Conservation (phyloP, 2,888 invertebrate genomes). For the Ichneumoninae sp. region DNA sequence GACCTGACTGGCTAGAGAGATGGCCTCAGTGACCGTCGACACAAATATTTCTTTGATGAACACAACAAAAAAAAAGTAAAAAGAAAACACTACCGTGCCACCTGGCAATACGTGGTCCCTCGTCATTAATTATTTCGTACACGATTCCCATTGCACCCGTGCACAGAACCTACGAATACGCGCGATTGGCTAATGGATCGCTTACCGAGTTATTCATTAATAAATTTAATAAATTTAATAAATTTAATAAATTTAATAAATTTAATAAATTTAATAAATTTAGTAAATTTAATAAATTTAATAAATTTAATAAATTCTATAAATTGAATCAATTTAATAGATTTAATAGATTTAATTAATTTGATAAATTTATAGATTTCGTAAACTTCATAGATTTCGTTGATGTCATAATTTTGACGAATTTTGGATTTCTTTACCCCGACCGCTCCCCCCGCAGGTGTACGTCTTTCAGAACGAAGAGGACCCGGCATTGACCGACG, state of each 20-base stretch:
- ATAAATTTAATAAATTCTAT: too few relatives aligned
- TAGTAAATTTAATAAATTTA: too few relatives aligned
- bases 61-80: background rate
- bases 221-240: background rate
- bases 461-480: constrained; percentile 80
- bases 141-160: constrained; percentile 59
- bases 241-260: background rate
- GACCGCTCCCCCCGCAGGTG: constrained; percentile 72
- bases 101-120: constrained; percentile 23
- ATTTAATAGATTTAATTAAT: background rate
- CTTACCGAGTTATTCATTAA: background rate
- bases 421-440: background rate
- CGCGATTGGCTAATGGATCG: background rate
- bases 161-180: constrained; percentile 13
- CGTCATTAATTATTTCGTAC: constrained; percentile 66
- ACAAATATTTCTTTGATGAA: constrained; percentile 30
- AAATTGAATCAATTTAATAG: too few relatives aligned
- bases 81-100: background rate
- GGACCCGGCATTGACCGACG: constrained; percentile 86
- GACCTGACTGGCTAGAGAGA: constrained; percentile 8
- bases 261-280: background rate
- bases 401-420: background rate
- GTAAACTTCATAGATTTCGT: background rate
- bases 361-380: background rate
- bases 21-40: constrained; percentile 38